Evolutionary conservation across 2,888 invertebrate species (phyloP), one percentile per base, ranked within the genome.

Genomic region (Sinotaia quadrata): DNA sequence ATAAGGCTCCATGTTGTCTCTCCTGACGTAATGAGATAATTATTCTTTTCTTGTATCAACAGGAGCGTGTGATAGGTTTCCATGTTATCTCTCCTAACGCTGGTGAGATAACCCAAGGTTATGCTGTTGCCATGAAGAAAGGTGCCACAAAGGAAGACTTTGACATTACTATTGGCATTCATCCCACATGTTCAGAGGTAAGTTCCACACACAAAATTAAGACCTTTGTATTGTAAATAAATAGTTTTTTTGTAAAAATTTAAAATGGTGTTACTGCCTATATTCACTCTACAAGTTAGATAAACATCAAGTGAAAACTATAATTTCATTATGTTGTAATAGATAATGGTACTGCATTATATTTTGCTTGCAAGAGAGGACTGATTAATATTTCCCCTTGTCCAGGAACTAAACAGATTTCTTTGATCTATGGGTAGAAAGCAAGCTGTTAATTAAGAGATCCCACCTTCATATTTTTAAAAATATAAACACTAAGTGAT

Each of bases 51-150:
- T n/a, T n/a, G n/a, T n/a, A n/a, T n/a, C 4, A 74, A 18, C 71
- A 85, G 85, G 81, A 83, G 69, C 71, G 80, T 65, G 84, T 85
- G 21, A 67, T 92, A 44, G 92, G 91, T 0, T 87, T 91, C 69
- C 91, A 91, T 83, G 85, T 90, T 54, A 75, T 91, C 7, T 90
- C 91, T 4, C 92, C 91, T 1, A 90, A 91, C 85, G 92, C 92
- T 52, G 92, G 91, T 1, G 92, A 92, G 84, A 88, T 92, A 27
- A 91, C 91, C 67, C 91, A 91, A 84, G 92, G 92, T 21, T 92
- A 90, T 84, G 90, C 90, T 49, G 87, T 91, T 15, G 91, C 89
- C 2, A 79, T 92, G 73, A 90, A 89, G 78, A 83, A 81, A 67
- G 89, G 89, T 18, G 90, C 90, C 10, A 91, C 88, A 10, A 91